phyloP scores from a whole-genome alignment of 2,113 vertebrate genomes.

The Cebidichthys violaceus region DNA sequence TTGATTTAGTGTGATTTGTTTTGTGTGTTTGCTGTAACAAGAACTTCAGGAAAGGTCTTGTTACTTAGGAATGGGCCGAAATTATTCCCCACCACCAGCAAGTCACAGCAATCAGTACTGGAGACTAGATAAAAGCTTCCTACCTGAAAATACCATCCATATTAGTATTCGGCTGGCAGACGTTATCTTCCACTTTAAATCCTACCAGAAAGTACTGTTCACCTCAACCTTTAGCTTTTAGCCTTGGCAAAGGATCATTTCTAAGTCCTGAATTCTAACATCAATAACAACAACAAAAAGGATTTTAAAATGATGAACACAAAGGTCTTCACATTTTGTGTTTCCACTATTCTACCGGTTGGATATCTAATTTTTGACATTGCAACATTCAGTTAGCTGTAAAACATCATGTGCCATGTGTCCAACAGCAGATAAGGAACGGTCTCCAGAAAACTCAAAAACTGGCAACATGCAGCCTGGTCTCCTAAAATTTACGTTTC shows the following conservation, averaged over 20 bases:
- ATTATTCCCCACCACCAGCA: neutral
- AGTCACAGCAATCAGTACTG: neutral
- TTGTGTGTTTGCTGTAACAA: neutral
- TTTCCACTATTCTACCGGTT: neutral
- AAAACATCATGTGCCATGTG: neutral
- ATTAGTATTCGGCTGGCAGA: conserved; percentile 33
- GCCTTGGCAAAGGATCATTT: neutral
- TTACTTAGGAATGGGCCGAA: neutral
- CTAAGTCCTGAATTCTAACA: neutral
- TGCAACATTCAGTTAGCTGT: neutral
- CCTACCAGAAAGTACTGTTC: conserved; percentile 17
- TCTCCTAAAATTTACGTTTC: too few species aligned
- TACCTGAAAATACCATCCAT: conserved; percentile 29
- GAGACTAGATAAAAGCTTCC: neutral
- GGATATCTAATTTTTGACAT: neutral
- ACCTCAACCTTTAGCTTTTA: conserved; percentile 49
- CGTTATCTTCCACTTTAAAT: conserved; percentile 12
- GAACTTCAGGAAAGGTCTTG: neutral
- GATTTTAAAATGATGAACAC: neutral
- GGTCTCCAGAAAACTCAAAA: neutral
- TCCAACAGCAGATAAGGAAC: neutral
- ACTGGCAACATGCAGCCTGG: neutral
- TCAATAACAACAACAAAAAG: neutral
- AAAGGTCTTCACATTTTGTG: neutral
- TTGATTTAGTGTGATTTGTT: neutral